Evolutionary conservation across 2,888 invertebrate species (phyloP), one percentile per base, ranked within the genome.

Genomic region (Sacculina carcini): DNA sequence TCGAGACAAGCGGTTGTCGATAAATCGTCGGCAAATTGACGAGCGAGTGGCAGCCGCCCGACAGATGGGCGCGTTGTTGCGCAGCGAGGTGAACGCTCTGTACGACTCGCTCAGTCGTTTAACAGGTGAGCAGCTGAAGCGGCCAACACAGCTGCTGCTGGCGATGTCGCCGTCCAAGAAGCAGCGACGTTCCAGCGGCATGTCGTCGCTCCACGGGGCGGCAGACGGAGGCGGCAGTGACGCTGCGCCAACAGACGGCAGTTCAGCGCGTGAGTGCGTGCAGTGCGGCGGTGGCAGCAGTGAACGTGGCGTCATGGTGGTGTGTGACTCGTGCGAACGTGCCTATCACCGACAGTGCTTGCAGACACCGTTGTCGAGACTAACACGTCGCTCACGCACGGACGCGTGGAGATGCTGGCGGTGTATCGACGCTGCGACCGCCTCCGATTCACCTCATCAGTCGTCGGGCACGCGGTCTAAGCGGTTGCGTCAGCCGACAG

Each of bases 291-390:
- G n/a, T n/a, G 76, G 79, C 60, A 77, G 79, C 57, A 78, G 79
- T 55, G 87, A 92, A 68, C 92, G 89, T 58, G 94, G 94, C 67
- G 72, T 89, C 55, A 71, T 96, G 63, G 89, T 87, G 14, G 83
- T 86, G 62, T 96, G 94, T 68, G 94, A 94, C 67, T 84, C 85
- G 2, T 96, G 96, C 64, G 78, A 78, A 60, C 72, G 83, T 53
- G 80, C 81, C 68, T 94, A 90, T 69, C 96, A 96, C 68, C 69
- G 94, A 58, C 81, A 83, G 57, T 96, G 96, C 65, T 71, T 96
- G 55, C 84, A 84, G 65, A 94, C 94, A 50, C 96, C 96, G 5
- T 70, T 96, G 48, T 79, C 82, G 16, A 75, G 90, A 32, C 80
- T 92, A 72, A 94, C 94, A 1, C 92, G 90, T 69, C 90, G 90